Evolutionary conservation across 2,113 vertebrate species (phyloP).

Genomic region (Pheucticus melanocephalus): DNA sequence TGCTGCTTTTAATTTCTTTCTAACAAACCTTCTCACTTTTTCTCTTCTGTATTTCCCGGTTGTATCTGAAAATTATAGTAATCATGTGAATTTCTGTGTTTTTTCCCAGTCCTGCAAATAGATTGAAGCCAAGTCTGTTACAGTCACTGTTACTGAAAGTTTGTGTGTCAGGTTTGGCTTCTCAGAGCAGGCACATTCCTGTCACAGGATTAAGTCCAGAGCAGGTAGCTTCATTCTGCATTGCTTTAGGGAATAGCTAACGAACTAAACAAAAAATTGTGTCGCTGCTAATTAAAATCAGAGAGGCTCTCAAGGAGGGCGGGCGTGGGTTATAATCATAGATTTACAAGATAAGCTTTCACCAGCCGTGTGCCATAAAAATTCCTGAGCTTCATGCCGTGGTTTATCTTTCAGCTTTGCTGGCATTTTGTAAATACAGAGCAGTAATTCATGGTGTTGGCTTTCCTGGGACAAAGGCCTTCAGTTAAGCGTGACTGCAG

Average conservation of each 20-base stretch:
- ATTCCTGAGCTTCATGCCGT: background rate
- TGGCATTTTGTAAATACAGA: background rate
- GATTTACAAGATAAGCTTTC: constrained; percentile 18
- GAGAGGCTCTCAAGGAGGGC: background rate
- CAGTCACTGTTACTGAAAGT: background rate
- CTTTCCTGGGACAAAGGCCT: background rate
- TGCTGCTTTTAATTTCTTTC: background rate
- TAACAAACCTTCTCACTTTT: background rate
- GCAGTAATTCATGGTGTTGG: background rate
- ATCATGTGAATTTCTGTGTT: background rate
- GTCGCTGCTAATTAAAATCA: constrained; percentile 1
- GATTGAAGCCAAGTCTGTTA: background rate
- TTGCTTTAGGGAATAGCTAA: background rate
- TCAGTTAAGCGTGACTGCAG: background rate
- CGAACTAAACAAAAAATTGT: background rate
- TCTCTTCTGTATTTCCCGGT: too few species aligned
- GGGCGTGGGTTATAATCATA: background rate
- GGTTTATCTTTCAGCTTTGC: constrained; percentile 9
- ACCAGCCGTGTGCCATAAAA: background rate
- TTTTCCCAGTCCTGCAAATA: background rate
- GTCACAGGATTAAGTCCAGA: background rate
- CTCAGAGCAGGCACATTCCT: background rate
- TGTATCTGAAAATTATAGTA: background rate
- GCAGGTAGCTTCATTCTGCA: background rate
- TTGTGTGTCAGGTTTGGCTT: background rate